Percentiles rank a stretch among this genome's conserved stretches.
phyloP scores from a whole-genome alignment of 2,797 vertebrate genomes.

The Chiloscyllium punctatum region DNA sequence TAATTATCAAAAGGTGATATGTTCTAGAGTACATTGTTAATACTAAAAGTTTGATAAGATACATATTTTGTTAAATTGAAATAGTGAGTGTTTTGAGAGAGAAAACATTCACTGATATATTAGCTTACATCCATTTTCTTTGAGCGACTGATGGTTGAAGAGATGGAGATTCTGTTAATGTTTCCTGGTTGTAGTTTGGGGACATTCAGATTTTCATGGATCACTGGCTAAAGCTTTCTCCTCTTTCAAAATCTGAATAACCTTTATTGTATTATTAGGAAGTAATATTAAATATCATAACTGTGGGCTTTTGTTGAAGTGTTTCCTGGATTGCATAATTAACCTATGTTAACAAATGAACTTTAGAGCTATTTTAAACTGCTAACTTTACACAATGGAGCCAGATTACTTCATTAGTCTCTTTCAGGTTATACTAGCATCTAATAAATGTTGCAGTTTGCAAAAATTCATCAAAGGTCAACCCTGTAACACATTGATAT shows the following conservation, averaged over 20 bases:
- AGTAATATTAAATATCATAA: background rate
- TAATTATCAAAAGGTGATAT: background rate
- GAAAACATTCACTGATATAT: background rate
- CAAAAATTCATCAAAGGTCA: background rate
- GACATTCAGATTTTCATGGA: background rate
- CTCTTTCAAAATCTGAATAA: background rate
- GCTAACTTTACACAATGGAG: background rate
- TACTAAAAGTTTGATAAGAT: background rate
- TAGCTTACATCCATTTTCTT: background rate
- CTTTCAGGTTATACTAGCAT: background rate
- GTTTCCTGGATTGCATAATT: background rate
- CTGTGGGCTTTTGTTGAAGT: background rate
- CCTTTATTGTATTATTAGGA: background rate
- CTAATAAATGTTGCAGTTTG: background rate
- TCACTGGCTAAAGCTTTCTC: background rate
- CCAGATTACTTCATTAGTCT: background rate
- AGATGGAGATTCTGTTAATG: background rate
- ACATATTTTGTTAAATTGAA: background rate
- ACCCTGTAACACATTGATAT: background rate
- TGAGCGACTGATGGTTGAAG: background rate
- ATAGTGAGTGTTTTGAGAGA: background rate
- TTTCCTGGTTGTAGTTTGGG: background rate
- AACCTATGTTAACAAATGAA: background rate
- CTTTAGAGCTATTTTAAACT: background rate
- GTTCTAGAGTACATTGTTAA: background rate